phyloP scores from a whole-genome alignment of 2,113 vertebrate genomes.

The Rousettus leschenaultii region DNA sequence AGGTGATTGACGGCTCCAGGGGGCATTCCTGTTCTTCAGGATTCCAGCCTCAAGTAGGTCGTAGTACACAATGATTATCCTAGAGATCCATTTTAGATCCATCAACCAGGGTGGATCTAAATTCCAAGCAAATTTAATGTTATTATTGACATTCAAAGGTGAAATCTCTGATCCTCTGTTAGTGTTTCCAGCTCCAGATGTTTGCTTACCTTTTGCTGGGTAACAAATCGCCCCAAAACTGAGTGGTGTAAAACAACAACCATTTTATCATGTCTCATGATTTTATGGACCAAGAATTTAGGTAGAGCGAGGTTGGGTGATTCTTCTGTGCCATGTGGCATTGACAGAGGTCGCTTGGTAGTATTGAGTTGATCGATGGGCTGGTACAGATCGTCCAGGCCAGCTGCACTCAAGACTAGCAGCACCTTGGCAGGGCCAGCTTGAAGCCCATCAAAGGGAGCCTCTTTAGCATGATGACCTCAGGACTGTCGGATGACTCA shows the following conservation, averaged over 20 bases:
- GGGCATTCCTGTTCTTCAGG: fast-evolving
- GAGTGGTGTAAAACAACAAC: neutral
- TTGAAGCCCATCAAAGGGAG: neutral
- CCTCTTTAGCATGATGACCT: neutral
- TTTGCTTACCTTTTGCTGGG: neutral
- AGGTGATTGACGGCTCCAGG: neutral
- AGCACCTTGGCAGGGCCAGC: neutral
- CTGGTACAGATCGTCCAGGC: neutral
- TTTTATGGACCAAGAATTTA: neutral
- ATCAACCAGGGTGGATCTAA: neutral
- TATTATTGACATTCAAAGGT: neutral
- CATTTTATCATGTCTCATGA: neutral
- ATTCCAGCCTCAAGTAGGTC: neutral
- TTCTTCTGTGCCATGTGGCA: neutral
- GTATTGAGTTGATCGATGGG: neutral
- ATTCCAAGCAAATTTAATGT: neutral
- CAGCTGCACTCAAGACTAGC: neutral
- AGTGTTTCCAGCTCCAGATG: neutral
- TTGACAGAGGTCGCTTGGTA: neutral
- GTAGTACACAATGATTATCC: neutral
- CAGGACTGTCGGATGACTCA: neutral
- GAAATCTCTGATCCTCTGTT: no score
- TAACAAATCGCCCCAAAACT: neutral
- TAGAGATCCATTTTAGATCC: neutral
- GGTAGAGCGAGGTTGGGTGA: neutral